Evolutionary conservation across 2,113 vertebrate genomes (phyloP).

Genomic region (Xerus inauris): DNA sequence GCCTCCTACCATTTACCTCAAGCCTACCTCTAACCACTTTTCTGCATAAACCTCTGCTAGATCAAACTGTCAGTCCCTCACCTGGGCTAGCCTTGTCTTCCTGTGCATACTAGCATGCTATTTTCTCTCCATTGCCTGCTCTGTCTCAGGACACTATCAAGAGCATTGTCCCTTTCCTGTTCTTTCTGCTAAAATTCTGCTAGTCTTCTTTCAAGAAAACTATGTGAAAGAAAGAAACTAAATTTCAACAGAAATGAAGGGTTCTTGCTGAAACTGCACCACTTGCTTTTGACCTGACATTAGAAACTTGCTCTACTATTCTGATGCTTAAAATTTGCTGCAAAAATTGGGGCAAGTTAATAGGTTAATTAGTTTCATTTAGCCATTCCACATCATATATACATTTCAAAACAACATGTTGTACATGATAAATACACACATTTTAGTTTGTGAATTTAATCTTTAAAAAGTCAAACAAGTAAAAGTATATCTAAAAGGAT

Average conservation of each 20-base stretch:
- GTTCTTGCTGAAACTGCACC: background rate
- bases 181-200: background rate
- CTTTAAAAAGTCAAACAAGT: background rate
- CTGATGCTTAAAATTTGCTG: background rate
- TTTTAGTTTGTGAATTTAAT: background rate
- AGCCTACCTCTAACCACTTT: background rate
- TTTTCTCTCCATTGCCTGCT: background rate
- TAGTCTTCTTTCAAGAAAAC: background rate
- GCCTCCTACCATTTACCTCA: rapidly evolving
- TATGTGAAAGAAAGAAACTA: background rate
- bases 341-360: background rate
- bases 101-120: background rate
- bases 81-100: too few species aligned
- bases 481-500: background rate
- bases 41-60: background rate
- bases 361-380: background rate
- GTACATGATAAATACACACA: background rate
- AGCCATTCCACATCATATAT: background rate
- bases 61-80: background rate
- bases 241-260: background rate
- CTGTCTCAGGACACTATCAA: background rate
- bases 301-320: background rate
- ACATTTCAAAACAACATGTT: background rate
- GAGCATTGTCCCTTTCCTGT: background rate
- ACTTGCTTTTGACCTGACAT: background rate